Percentiles rank a stretch among this genome's conserved stretches.
Evolutionary conservation across 1,140 invertebrate genomes (phyloP).

Genomic region (Cepaea nemoralis): DNA sequence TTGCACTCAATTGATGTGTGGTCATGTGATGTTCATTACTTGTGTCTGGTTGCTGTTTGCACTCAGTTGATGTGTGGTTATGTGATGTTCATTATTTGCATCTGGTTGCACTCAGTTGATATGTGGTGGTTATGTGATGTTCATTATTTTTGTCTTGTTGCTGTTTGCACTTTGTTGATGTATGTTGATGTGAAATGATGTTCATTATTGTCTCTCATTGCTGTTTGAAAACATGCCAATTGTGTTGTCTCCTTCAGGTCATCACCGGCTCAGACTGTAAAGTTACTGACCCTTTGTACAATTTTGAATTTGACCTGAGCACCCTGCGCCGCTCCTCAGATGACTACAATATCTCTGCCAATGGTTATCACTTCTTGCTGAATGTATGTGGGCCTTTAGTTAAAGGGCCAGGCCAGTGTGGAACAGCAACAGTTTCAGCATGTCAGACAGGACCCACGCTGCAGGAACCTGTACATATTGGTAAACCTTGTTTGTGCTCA

Average conservation of each 20-base stretch:
- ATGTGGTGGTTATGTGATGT: too few species aligned
- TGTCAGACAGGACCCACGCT: slow-evolving; percentile 56
- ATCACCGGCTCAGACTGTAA: slow-evolving; percentile 54
- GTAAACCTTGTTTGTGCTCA: slow-evolving; percentile 16
- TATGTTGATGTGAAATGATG: too few species aligned
- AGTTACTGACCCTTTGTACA: slow-evolving; percentile 63
- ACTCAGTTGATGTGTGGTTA: too few species aligned
- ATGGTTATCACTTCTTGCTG: slow-evolving; percentile 53
- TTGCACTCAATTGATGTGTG: too few species aligned
- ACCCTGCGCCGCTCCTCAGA: slow-evolving; percentile 49
- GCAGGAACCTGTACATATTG: not conserved
- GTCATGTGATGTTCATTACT: too few species aligned
- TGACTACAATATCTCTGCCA: slow-evolving; percentile 53
- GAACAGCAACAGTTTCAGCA: slow-evolving; percentile 41
- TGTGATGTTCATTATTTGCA: too few species aligned
- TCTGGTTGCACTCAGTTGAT: too few species aligned
- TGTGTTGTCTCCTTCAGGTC: slow-evolving; percentile 1
- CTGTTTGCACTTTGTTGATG: too few species aligned
- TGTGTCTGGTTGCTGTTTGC: too few species aligned
- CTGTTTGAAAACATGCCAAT: too few species aligned
- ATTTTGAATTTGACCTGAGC: slow-evolving; percentile 65
- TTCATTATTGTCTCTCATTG: too few species aligned
- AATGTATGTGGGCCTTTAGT: slow-evolving; percentile 60
- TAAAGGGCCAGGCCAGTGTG: slow-evolving; percentile 7
- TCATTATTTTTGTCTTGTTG: too few species aligned